Percentiles rank a stretch among this genome's conserved stretches.
These are phyloP conservation scores for Alexandromys fortis DNA, from an alignment of 2,113 vertebrate species.

Conservation along the genomic window DNA sequence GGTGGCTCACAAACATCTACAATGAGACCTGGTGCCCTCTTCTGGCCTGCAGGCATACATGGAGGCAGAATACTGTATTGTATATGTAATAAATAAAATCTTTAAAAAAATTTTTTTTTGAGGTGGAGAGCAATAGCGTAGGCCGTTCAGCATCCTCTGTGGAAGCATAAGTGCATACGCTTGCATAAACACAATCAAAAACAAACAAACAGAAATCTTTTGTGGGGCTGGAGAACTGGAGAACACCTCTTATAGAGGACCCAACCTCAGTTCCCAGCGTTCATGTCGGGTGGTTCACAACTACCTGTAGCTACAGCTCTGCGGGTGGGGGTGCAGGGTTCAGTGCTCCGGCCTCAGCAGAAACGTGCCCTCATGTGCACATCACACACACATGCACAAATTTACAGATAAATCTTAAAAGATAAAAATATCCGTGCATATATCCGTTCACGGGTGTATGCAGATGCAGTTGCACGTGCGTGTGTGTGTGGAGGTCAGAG, in stretches of 20 bases:
- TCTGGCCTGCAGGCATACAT: too few species aligned
- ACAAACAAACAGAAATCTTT: not conserved
- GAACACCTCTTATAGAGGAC: not conserved
- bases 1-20: too few species aligned
- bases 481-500: not conserved
- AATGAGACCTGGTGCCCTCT: too few species aligned
- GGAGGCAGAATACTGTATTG: too few species aligned
- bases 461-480: not conserved
- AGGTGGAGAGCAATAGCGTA: not conserved
- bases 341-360: not conserved
- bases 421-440: not conserved
- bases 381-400: not conserved
- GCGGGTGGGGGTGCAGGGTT: not conserved
- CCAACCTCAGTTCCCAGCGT: not conserved
- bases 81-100: too few species aligned
- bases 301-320: not conserved
- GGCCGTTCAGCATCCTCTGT: not conserved
- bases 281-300: not conserved
- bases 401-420: not conserved
- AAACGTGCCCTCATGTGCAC: not conserved
- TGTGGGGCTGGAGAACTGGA: not conserved
- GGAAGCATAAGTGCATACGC: not conserved
- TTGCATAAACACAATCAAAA: not conserved
- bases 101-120: not conserved
- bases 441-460: not conserved